Conservation (phyloP, 37 sponge, comb jelly and placozoan genomes). For the Mnemiopsis leidyi region DNA sequence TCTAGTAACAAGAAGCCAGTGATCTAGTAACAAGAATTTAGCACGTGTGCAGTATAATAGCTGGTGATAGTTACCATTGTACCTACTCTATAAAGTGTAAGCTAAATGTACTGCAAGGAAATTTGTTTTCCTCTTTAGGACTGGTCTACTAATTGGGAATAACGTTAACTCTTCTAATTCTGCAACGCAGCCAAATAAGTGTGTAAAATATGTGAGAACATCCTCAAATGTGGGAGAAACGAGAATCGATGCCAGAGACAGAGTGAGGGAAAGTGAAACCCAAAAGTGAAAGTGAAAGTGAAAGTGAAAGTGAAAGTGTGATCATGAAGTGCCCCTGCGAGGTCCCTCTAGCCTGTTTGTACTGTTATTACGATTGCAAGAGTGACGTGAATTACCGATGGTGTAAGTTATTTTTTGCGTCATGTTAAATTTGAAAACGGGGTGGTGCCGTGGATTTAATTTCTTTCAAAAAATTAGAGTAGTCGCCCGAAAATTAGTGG, state of each 20-base stretch:
- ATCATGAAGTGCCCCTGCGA: neutral
- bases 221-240: neutral
- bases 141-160: neutral
- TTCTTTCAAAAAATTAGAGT: neutral
- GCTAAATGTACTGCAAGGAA: neutral
- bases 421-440: too few species aligned
- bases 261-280: neutral
- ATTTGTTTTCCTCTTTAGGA: neutral
- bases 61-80: neutral
- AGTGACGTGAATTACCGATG: conserved; percentile 27
- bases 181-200: neutral
- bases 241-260: neutral
- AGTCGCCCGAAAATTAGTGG: neutral
- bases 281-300: neutral
- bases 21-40: too few species aligned
- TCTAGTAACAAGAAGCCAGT: too few species aligned
- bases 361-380: conserved; percentile 7
- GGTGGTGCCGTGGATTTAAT: neutral
- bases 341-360: neutral
- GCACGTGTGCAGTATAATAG: too few species aligned
- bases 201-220: neutral
- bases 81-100: neutral
- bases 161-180: neutral
- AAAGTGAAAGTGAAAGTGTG: neutral
- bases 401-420: conserved; percentile 18